A percentile compares a stretch with the other conserved stretches of the same genome.
Conservation (phyloP, 2,888 invertebrate genomes). For the Mongoloraphidia duomilia region DNA sequence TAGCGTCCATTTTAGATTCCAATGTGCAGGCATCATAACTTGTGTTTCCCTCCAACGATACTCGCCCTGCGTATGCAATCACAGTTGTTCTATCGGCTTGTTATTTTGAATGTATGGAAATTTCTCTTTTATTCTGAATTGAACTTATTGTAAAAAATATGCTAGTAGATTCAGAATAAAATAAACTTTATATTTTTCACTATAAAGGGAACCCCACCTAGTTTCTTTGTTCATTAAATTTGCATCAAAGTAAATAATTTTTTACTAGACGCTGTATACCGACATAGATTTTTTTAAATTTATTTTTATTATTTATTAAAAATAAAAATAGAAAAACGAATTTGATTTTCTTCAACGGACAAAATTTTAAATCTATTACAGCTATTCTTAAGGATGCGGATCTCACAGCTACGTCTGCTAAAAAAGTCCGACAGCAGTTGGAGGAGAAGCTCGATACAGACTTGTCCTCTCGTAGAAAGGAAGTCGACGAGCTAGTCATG, state of each 20-base stretch:
- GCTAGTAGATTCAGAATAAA: not conserved
- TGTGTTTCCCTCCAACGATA: no score
- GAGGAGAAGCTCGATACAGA: conserved; percentile 69
- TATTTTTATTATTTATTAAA: not conserved
- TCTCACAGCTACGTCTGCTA: conserved; percentile 68
- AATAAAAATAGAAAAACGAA: not conserved
- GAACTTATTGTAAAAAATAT: not conserved
- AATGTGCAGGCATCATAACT: not conserved
- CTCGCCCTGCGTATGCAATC: no score
- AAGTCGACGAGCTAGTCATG: conserved; percentile 81
- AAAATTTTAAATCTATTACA: conserved; percentile 25
- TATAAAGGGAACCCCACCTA: no score
- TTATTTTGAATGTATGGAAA: not conserved
- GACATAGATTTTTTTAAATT: not conserved
- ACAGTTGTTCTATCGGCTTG: not conserved
- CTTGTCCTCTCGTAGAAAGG: conserved; percentile 61
- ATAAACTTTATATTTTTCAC: no score
- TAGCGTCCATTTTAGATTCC: conserved; percentile 7
- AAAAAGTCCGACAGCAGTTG: conserved; percentile 74
- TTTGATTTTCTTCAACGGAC: not conserved
- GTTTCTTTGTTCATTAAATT: no score
- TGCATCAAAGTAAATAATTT: no score
- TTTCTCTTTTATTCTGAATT: not conserved
- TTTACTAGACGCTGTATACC: no score
- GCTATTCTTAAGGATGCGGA: conserved; percentile 80